Evolutionary conservation across 1,140 invertebrate species (phyloP).

Genomic region (Scaptomyza hsui): DNA sequence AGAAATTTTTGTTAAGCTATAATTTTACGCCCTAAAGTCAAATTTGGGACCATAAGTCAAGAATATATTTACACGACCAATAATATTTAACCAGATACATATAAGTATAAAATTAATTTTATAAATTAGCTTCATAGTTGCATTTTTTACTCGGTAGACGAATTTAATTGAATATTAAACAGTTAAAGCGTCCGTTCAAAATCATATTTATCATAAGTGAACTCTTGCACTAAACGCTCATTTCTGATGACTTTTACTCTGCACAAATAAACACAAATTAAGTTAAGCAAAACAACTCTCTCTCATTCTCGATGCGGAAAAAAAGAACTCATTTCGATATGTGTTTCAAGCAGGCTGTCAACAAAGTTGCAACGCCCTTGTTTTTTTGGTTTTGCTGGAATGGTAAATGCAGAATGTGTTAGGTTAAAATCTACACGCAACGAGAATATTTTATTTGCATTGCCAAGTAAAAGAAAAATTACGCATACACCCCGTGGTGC

Average conservation of each 20-base stretch:
- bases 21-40: too few species aligned
- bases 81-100: too few species aligned
- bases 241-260: neutral
- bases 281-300: neutral
- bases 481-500: slow-evolving; percentile 69
- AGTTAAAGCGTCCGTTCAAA: neutral
- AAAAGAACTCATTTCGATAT: slow-evolving; percentile 12
- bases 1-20: too few species aligned
- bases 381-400: neutral
- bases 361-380: slow-evolving; percentile 45
- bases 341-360: slow-evolving; percentile 25
- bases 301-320: neutral
- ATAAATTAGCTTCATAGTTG: neutral
- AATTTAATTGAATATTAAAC: neutral
- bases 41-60: too few species aligned
- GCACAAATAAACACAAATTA: neutral
- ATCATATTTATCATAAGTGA: neutral
- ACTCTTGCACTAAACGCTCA: neutral
- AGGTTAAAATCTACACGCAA: slow-evolving; percentile 28
- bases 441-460: slow-evolving; percentile 41
- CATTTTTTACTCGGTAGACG: neutral
- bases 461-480: slow-evolving; percentile 46
- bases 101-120: slow-evolving; percentile 18
- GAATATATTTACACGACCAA: too few species aligned
- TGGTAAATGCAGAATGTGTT: slow-evolving; percentile 29